A percentile compares a stretch with the other conserved stretches of the same genome.
These are phyloP conservation scores for Nixonia krombeini DNA, from an alignment of 1,140 invertebrate species.

Conservation along the genomic window DNA sequence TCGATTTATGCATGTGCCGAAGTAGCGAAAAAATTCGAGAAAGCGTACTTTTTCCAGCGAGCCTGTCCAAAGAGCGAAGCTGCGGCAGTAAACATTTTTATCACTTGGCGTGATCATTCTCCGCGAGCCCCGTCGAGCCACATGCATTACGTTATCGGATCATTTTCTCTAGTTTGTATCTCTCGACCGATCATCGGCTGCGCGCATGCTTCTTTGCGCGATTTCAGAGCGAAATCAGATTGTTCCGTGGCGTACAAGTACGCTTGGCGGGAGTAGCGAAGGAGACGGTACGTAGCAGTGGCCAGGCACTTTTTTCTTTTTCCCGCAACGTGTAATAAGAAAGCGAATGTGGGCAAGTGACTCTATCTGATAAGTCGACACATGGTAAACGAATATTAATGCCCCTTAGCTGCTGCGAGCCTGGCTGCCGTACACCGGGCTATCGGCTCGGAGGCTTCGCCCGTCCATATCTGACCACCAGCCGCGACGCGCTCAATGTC, in stretches of 20 bases:
- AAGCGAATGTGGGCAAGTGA: conserved; percentile 17
- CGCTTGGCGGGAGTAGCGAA: conserved; percentile 1
- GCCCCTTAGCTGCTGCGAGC: conserved; percentile 28
- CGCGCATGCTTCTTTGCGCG: conserved; percentile 3
- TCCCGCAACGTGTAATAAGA: conserved; percentile 23
- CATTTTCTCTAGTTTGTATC: too few species aligned
- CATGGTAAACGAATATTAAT: conserved; percentile 40
- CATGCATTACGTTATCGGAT: not conserved
- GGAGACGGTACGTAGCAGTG: not conserved
- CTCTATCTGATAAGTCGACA: conserved; percentile 38
- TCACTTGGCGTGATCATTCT: too few species aligned
- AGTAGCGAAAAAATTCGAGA: too few species aligned
- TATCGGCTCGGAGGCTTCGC: conserved; percentile 20
- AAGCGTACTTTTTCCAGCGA: too few species aligned
- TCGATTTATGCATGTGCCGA: too few species aligned
- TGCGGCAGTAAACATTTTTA: conserved; percentile 29
- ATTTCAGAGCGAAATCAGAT: conserved; percentile 34
- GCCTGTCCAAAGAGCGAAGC: too few species aligned
- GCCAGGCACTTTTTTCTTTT: conserved; percentile 33
- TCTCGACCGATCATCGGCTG: too few species aligned
- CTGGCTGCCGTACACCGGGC: conserved; percentile 12
- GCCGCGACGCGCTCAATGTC: conserved; percentile 18
- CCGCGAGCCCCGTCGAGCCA: too few species aligned
- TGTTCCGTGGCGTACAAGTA: conserved; percentile 9
- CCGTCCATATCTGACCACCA: conserved; percentile 25